Conservation (phyloP, 2,888 invertebrate species). For the Acronicta alni region DNA sequence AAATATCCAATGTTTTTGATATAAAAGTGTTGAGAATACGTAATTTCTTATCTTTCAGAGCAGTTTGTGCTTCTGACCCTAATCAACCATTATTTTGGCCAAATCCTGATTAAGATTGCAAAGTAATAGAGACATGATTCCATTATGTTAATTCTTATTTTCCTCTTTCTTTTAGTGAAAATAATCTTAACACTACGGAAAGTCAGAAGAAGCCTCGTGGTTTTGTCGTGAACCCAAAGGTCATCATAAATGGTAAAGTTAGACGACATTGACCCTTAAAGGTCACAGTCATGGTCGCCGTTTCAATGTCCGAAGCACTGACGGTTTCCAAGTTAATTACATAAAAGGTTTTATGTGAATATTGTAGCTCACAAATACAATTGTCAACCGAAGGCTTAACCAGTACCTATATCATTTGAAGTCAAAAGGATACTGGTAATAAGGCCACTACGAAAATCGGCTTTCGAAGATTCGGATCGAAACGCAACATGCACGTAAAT, state of each 20-base stretch:
- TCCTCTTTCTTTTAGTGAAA: constrained; percentile 2
- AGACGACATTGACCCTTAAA: constrained; percentile 41
- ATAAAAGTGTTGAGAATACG: too few species aligned
- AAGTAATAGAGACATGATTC: too few species aligned
- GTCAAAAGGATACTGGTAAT: not conserved
- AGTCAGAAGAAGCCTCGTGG: constrained; percentile 31
- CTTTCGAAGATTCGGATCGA: too few species aligned
- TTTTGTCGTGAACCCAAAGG: constrained; percentile 42
- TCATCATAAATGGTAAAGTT: constrained; percentile 36
- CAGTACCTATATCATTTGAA: not conserved
- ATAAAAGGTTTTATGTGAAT: constrained; percentile 16
- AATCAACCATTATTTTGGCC: too few species aligned
- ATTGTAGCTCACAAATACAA: not conserved
- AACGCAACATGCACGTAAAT: not conserved
- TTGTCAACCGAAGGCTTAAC: not conserved
- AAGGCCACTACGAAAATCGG: too few species aligned
- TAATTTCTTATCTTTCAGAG: too few species aligned
- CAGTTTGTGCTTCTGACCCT: too few species aligned
- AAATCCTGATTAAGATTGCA: too few species aligned
- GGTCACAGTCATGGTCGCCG: constrained; percentile 40
- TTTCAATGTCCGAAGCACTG: constrained; percentile 28
- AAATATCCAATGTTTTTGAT: too few species aligned
- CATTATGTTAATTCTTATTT: not conserved
- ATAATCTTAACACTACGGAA: constrained; percentile 23
- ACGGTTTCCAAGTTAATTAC: constrained; percentile 37